Evolutionary conservation across 2,888 invertebrate species (phyloP), one percentile per base, ranked within the genome.

Genomic region (Xestia ashworthii): DNA sequence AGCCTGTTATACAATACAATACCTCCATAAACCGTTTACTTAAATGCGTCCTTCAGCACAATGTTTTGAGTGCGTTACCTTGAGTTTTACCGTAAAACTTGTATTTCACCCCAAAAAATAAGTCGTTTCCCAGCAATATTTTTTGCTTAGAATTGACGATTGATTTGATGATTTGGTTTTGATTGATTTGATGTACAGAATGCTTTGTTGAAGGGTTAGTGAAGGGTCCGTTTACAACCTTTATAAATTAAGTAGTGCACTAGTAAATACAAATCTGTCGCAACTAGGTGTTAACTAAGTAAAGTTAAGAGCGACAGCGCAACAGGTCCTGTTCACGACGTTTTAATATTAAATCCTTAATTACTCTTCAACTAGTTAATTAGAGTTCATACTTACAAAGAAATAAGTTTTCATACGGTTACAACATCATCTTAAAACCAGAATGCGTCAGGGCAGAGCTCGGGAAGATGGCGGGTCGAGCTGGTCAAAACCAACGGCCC

Each of bases 281-380:
- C 48, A 5, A 44, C 12, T 19, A 1, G 19, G 32, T 53, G 22
- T 25, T 16, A 22, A 71, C 11, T 60, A 48, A 32, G 11, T 44
- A 12, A 62, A 46, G 5, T 53, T 9, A 22, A 41, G 46, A 60
- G 4, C 65, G 16, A 19, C 41, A 60, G 60, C 41, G 58, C 60
- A 67, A 74, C 74, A 60, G 50, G 74, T 74, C 38, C 12, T 71
- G 46, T 46, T 53, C 11, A 14, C 38, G 38, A 53, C 22, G 9
- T 12, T 14, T 78, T 64, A 12, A 22, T 53, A 25, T 41, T 77
- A 16, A 62, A 64, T 78, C 4, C 25, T 69, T 78, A 50, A 71
- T 58, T 22, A 79, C 65, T 48, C 38, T 70, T 53, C 5, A 65
- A 50, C 46, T 19, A 22, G 5, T 41, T 50, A n/a, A 48, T 73